phyloP scores from a whole-genome alignment of 64 coral and sea anemone species.

The Acropora yongei region DNA sequence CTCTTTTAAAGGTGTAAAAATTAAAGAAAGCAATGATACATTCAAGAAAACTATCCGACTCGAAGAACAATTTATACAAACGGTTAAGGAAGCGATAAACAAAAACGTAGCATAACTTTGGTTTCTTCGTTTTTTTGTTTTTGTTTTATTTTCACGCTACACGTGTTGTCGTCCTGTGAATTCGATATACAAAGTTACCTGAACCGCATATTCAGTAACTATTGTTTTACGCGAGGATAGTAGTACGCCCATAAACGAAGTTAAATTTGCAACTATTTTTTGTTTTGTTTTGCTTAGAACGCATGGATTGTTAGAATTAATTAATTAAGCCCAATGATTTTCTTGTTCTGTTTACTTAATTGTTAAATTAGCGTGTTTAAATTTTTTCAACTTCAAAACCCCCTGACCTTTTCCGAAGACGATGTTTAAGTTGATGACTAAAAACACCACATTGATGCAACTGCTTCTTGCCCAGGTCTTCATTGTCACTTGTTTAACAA shows the following conservation, averaged over 20 bases:
- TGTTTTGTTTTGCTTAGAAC: neutral
- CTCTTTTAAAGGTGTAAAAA: neutral
- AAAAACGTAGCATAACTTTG: no score
- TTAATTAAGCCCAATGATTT: slow-evolving; percentile 26
- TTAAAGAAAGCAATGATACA: neutral
- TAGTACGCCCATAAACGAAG: neutral
- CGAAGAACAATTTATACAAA: neutral
- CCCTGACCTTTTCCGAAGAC: slow-evolving; percentile 24
- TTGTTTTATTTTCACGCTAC: no score
- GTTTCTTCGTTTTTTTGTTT: no score
- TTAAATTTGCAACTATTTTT: neutral
- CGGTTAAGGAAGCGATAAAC: neutral
- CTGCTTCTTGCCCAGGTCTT: neutral
- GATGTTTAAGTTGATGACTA: neutral
- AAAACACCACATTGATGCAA: neutral
- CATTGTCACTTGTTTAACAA: neutral
- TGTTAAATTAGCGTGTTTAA: neutral
- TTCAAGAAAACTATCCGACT: neutral
- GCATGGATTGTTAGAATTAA: neutral
- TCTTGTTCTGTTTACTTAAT: neutral
- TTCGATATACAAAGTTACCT: neutral
- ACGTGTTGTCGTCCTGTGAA: no score
- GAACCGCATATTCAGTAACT: neutral
- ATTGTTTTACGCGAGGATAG: neutral
- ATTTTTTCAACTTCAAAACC: neutral